These are phyloP conservation scores for Buceros bicornis DNA, from an alignment of 2,797 vertebrate species.

Conservation along the genomic window DNA sequence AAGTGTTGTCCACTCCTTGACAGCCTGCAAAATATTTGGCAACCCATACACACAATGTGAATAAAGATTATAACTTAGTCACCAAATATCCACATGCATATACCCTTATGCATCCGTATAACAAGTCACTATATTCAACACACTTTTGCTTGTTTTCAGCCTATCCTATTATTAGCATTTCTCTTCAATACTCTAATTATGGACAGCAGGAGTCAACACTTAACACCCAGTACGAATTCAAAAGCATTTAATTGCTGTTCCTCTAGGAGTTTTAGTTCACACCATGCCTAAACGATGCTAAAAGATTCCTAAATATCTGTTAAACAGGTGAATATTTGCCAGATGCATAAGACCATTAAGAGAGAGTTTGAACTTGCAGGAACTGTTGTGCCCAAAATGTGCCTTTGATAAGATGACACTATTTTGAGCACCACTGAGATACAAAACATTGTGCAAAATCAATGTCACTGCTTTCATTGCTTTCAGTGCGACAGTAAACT, in stretches of 20 bases:
- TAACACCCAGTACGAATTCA: background rate
- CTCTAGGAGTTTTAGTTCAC: background rate
- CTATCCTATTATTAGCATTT: background rate
- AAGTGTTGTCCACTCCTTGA: background rate
- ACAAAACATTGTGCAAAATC: background rate
- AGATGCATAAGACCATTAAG: background rate
- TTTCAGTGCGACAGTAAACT: background rate
- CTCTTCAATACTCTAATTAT: background rate
- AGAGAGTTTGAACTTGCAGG: background rate
- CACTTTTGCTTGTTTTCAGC: background rate
- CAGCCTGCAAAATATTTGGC: background rate
- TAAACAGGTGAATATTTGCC: background rate
- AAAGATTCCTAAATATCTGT: background rate
- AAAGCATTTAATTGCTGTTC: background rate
- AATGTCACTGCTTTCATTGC: background rate
- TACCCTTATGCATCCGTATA: background rate
- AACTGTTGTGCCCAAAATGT: background rate
- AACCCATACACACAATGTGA: background rate
- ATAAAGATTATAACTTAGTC: background rate
- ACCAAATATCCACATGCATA: background rate
- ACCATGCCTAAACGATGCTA: background rate
- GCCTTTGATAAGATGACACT: background rate
- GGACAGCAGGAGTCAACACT: background rate
- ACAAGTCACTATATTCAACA: background rate
- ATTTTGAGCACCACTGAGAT: background rate